Conservation (phyloP, 2,113 vertebrate species). For the Charina bottae region DNA sequence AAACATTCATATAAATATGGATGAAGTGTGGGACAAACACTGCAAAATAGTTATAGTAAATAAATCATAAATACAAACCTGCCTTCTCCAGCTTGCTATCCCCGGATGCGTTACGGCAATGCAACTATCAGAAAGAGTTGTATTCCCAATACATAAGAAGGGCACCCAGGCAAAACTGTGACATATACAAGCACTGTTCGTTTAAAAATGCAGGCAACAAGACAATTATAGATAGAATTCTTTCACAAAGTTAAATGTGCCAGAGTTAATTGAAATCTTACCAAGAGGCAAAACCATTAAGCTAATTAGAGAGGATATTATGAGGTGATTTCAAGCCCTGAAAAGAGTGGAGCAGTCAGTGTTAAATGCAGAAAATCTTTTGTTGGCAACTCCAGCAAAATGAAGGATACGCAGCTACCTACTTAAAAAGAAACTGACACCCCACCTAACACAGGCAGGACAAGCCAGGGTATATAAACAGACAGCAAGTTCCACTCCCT, state of each 20-base stretch:
- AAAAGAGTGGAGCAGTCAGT: background rate
- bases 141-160: background rate
- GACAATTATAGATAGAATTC: background rate
- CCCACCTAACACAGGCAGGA: too few relatives aligned
- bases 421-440: background rate
- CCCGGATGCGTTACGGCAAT: background rate
- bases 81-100: background rate
- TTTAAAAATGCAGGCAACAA: constrained; percentile 1
- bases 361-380: background rate
- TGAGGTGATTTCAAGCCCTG: background rate
- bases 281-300: background rate
- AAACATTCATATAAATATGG: background rate
- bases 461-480: too few relatives aligned
- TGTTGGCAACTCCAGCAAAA: background rate
- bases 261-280: background rate
- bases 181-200: background rate
- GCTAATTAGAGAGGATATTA: background rate
- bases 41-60: background rate
- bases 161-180: background rate
- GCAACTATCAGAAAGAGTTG: background rate
- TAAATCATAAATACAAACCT: background rate
- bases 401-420: background rate
- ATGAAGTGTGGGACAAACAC: background rate
- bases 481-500: too few relatives aligned
- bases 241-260: background rate